Base-by-base conservation (phyloP, 2,113 vertebrate genomes). In the Saguinus midas region DNA sequence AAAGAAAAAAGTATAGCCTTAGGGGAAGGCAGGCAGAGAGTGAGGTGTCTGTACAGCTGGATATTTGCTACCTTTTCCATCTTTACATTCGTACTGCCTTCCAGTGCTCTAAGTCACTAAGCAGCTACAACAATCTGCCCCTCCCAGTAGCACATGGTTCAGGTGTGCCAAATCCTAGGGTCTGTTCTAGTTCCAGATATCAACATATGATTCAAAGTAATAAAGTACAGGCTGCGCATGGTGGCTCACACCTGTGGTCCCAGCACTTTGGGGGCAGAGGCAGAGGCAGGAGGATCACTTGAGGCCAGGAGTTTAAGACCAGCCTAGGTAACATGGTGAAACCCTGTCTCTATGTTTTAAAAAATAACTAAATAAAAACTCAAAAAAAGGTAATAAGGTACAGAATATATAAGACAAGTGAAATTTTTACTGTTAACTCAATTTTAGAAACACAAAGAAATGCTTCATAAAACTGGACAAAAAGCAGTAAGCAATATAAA, bases 391-490 rank as follows among this genome's bases (percentile, higher is more conserved):
- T 70, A 73, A 58, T 61, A 88, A 86, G 75, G 32, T 48, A 61
- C 20, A 91, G 3, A 81, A 55, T 83, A 70, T 37, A n/a, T 73
- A 64, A 70, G 5, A 86, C 73, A 93, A 85, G 0, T 64, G 43
- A 17, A 68, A 89, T 89, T 64, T 92, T 86, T 48, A 70, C 29
- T 91, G 18, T 68, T 48, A 96, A 79, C 29, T 92, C 40, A 88
- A 50, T 81, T 80, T 94, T 85, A 94, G 52, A 64, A 90, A 95
- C 14, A 96, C 73, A 80, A 96, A 92, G 20, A 68, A 57, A 61
- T 75, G 79, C 5, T 80, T 90, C 70, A 93, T 61, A 85, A 96
- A 91, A 23, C 35, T 84, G 61, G 66, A 66, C 83, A 72, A 57
- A 52, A 76, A 32, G 43, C 35, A n/a, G 78, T 29, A 93, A 18